Evolutionary conservation across 1,140 invertebrate genomes (phyloP).

Genomic region (Meloidogyne hapla): DNA sequence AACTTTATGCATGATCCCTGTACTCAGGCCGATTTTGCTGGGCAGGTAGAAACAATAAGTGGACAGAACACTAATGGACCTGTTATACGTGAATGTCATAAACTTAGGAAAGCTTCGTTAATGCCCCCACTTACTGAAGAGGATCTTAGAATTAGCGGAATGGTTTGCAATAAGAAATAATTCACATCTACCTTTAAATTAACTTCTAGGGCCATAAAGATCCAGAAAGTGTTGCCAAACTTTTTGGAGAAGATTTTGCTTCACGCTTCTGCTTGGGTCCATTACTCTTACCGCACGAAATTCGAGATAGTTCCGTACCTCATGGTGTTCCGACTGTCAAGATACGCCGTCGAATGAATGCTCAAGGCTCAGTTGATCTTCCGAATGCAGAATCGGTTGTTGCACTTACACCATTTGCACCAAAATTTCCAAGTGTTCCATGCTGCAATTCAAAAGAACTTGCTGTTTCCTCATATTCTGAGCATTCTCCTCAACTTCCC

Average conservation of each 20-base stretch:
- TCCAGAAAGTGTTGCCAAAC: constrained; percentile 41
- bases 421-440: constrained; percentile 38
- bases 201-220: constrained; percentile 39
- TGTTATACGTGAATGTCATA: not conserved
- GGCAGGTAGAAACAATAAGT: not conserved
- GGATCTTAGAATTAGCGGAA: constrained; percentile 30
- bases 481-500: not conserved
- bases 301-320: constrained; percentile 35
- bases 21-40: not conserved
- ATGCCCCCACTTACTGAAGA: constrained; percentile 50
- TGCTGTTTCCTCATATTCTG: not conserved
- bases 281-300: constrained; percentile 45
- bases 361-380: not conserved
- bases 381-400: constrained; percentile 29
- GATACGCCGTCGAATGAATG: constrained; percentile 24
- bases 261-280: constrained; percentile 46
- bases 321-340: constrained; percentile 46
- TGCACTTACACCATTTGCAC: constrained; percentile 38
- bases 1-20: constrained; percentile 36
- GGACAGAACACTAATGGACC: not conserved
- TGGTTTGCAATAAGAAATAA: not conserved
- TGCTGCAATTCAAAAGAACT: not conserved
- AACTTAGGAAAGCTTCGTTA: constrained; percentile 45
- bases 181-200: not conserved
- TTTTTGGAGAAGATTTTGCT: constrained; percentile 54